Percentiles rank a stretch among this genome's conserved stretches.
These are phyloP conservation scores for Pandemis corylana DNA, from an alignment of 2,888 invertebrate genomes.

Conservation along the genomic window DNA sequence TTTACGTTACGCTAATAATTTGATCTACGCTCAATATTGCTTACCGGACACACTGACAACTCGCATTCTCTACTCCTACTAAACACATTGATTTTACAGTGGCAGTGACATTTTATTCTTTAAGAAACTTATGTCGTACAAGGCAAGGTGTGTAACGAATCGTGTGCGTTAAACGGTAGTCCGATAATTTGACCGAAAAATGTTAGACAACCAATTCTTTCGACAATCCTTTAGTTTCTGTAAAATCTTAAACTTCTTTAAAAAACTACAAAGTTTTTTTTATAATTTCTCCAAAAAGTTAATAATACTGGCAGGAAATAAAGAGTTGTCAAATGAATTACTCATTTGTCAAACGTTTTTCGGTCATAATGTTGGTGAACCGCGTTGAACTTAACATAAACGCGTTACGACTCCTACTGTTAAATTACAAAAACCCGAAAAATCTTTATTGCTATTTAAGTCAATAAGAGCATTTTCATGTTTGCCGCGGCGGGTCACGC, in stretches of 20 bases:
- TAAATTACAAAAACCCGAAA: slow-evolving; percentile 36
- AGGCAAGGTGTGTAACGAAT: slow-evolving; percentile 31
- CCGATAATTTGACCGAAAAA: no score
- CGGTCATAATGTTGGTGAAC: no score
- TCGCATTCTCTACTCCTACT: slow-evolving; percentile 50
- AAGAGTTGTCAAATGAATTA: no score
- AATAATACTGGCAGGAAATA: no score
- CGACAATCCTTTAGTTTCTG: no score
- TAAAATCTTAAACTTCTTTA: no score
- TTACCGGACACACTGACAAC: slow-evolving; percentile 74
- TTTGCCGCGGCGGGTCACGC: slow-evolving; percentile 23
- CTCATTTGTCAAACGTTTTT: no score
- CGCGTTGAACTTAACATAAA: not conserved
- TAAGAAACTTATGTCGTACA: slow-evolving; percentile 37
- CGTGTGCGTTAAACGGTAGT: not conserved
- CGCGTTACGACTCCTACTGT: slow-evolving; percentile 29
- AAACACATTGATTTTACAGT: slow-evolving; percentile 13
- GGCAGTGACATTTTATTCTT: slow-evolving; percentile 37
- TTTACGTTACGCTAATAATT: slow-evolving; percentile 67
- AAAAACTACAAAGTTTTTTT: no score
- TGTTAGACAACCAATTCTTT: no score
- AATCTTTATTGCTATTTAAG: slow-evolving; percentile 44
- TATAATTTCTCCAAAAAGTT: no score
- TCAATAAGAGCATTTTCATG: slow-evolving; percentile 38
- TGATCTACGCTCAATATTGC: slow-evolving; percentile 69